Evolutionary conservation across 2,113 vertebrate genomes (phyloP).

Genomic region (Myocastor coypus): DNA sequence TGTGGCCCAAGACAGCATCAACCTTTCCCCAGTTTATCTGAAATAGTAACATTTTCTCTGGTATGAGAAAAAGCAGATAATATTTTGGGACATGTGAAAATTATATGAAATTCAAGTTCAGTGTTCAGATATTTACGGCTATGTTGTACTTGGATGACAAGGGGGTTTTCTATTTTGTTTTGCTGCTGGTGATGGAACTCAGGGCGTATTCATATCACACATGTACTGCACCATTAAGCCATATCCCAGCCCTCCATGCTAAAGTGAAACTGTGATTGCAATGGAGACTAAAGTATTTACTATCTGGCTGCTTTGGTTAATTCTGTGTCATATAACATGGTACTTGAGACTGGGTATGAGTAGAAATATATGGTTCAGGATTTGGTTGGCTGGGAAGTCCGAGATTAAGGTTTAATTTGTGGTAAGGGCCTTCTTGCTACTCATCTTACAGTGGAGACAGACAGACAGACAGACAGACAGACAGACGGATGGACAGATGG

Average conservation of each 20-base stretch:
- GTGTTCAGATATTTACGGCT: neutral
- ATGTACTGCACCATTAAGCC: neutral
- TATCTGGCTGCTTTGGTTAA: neutral
- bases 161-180: neutral
- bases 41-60: conserved; percentile 66
- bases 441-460: neutral
- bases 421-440: neutral
- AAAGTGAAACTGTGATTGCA: neutral
- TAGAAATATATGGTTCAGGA: neutral
- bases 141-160: neutral
- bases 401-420: neutral
- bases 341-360: neutral
- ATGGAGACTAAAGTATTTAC: neutral
- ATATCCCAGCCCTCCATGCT: neutral
- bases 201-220: neutral
- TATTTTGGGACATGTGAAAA: neutral
- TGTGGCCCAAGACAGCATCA: conserved; percentile 72
- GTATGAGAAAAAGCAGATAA: conserved; percentile 21
- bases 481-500: neutral
- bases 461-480: too few species aligned
- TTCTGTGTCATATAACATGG: neutral
- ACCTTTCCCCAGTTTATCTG: conserved; percentile 68
- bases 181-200: neutral
- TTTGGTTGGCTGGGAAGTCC: neutral
- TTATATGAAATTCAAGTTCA: neutral